Evolutionary conservation across 1,140 invertebrate genomes (phyloP).

Genomic region (Diorhabda sublineata): DNA sequence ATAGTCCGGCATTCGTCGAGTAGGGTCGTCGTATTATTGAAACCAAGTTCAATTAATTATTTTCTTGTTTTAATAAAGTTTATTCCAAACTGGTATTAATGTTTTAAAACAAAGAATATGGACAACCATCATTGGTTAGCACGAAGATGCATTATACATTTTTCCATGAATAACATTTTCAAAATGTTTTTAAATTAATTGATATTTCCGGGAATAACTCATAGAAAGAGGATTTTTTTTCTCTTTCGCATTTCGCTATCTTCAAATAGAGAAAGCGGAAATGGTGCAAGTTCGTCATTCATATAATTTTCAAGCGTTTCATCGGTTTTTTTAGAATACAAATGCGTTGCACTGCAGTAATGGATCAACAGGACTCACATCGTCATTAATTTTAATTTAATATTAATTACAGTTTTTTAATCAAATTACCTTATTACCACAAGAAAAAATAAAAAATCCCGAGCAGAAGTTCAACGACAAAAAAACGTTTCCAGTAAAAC

Average conservation of each 20-base stretch:
- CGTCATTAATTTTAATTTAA: slow-evolving; percentile 33
- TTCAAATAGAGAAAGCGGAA: slow-evolving; percentile 36
- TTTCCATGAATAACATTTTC: slow-evolving; percentile 38
- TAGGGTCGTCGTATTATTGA: no score
- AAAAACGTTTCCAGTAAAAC: no score
- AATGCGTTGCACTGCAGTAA: slow-evolving; percentile 36
- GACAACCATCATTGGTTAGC: neutral
- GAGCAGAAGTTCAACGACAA: no score
- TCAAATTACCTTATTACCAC: no score
- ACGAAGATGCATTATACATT: slow-evolving; percentile 15
- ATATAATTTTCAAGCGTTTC: slow-evolving; percentile 31
- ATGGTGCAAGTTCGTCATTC: slow-evolving; percentile 36
- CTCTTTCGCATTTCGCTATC: slow-evolving; percentile 33
- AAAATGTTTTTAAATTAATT: slow-evolving; percentile 29
- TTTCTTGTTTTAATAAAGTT: no score
- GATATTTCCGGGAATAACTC: slow-evolving; percentile 36
- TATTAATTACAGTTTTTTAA: slow-evolving; percentile 9
- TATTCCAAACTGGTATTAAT: no score
- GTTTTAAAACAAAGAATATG: no score
- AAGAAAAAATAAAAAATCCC: no score
- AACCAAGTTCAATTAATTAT: no score
- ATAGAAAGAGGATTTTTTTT: slow-evolving; percentile 39
- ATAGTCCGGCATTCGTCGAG: no score
- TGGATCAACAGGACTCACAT: slow-evolving; percentile 34
- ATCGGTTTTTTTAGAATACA: slow-evolving; percentile 32